These are phyloP conservation scores for Neopipo cinnamomea DNA, from an alignment of 2,113 vertebrate genomes.

Conservation along the genomic window DNA sequence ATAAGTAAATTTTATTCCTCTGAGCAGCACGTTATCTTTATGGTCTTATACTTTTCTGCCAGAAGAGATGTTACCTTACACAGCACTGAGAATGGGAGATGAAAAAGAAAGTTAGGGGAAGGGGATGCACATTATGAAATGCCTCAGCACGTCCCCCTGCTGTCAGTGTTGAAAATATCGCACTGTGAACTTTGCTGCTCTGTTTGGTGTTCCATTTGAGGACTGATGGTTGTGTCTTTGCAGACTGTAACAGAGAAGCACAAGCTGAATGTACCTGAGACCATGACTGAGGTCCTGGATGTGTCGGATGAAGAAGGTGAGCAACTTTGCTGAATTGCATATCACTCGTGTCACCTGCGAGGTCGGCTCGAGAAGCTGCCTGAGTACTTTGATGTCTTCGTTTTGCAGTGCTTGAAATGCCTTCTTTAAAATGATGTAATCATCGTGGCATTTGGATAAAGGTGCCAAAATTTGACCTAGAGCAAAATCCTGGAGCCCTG, in stretches of 20 bases:
- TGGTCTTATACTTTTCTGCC: neutral
- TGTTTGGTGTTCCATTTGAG: neutral
- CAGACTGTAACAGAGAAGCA: constrained; percentile 98
- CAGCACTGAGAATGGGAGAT: neutral
- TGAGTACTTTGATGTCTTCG: neutral
- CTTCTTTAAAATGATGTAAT: neutral
- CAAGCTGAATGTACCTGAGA: constrained; percentile 97
- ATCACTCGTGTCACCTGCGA: neutral
- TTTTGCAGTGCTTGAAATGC: neutral
- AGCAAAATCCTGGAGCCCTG: neutral
- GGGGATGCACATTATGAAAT: neutral
- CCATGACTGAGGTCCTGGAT: constrained; percentile 97
- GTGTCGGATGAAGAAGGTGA: constrained; percentile 98
- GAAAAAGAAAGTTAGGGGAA: neutral
- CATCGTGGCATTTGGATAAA: neutral
- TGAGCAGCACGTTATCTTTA: neutral
- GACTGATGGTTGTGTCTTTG: constrained; percentile 29
- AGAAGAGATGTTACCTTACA: neutral
- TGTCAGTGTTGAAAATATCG: neutral
- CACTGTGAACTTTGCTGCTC: neutral
- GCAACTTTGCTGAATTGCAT: neutral
- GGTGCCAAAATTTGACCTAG: neutral
- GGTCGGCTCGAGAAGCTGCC: neutral
- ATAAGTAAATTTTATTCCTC: neutral
- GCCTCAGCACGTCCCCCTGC: neutral